Percentiles rank a stretch among this genome's conserved stretches.
These are phyloP conservation scores for Aphidoletes aphidimyza DNA, from an alignment of 2,888 invertebrate genomes.

Conservation along the genomic window DNA sequence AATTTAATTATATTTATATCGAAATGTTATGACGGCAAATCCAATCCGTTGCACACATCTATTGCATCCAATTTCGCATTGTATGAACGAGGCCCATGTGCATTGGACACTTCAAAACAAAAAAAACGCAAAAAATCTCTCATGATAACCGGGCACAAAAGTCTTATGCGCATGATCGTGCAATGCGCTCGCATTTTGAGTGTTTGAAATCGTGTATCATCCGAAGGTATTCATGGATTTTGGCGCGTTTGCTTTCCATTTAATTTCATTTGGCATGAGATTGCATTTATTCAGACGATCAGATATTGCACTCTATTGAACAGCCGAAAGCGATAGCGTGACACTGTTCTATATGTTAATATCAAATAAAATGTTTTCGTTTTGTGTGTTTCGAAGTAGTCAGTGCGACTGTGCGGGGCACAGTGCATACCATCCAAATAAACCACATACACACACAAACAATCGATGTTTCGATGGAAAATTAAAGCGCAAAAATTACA, in stretches of 20 bases:
- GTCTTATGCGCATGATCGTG: too few relatives aligned
- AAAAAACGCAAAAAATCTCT: too few relatives aligned
- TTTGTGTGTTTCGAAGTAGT: not conserved
- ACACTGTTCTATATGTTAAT: conserved; percentile 53
- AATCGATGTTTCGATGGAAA: not conserved
- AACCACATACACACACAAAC: not conserved
- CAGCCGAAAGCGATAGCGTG: conserved; percentile 28
- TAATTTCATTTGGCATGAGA: conserved; percentile 8
- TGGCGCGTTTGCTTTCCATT: conserved; percentile 30
- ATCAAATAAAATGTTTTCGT: not conserved
- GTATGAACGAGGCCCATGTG: too few relatives aligned
- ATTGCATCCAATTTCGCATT: not conserved
- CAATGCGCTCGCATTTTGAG: not conserved
- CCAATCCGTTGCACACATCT: too few relatives aligned
- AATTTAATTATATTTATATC: conserved; percentile 45
- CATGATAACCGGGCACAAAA: too few relatives aligned
- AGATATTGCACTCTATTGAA: conserved; percentile 37
- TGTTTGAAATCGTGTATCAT: conserved; percentile 51
- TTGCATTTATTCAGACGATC: not conserved
- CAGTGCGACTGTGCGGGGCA: not conserved
- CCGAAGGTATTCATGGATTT: conserved; percentile 15
- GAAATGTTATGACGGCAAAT: not conserved
- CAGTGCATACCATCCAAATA: not conserved
- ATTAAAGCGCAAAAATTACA: not conserved
- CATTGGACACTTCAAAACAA: too few relatives aligned